Evolutionary conservation across 1,140 invertebrate species (phyloP).

Genomic region (Sycophila sp.): DNA sequence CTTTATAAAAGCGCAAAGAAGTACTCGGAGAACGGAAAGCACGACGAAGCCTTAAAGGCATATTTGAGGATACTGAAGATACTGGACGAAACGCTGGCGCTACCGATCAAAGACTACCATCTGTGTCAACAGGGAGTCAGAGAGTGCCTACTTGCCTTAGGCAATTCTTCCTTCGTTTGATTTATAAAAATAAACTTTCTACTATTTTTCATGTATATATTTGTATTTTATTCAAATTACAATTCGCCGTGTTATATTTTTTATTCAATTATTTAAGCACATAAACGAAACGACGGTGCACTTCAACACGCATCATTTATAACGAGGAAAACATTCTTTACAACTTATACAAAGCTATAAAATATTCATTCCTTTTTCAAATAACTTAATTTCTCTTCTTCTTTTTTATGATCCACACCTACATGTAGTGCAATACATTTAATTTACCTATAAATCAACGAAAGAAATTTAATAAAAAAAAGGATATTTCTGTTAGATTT

Average conservation of each 20-base stretch:
- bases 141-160: conserved; percentile 75
- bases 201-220: conserved; percentile 22
- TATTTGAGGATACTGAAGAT: conserved; percentile 77
- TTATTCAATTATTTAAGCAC: conserved; percentile 31
- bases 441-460: conserved; percentile 27
- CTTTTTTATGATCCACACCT: not conserved
- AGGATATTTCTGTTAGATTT: conserved; percentile 27
- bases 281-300: conserved; percentile 21
- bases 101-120: conserved; percentile 84
- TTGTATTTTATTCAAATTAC: conserved; percentile 34
- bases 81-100: conserved; percentile 76
- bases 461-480: conserved; percentile 32
- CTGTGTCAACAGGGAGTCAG: conserved; percentile 83
- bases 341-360: conserved; percentile 36
- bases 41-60: conserved; percentile 73
- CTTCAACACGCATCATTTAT: conserved; percentile 27
- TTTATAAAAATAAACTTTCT: not conserved
- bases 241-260: conserved; percentile 30
- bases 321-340: conserved; percentile 26
- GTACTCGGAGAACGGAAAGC: conserved; percentile 72
- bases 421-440: conserved; percentile 1
- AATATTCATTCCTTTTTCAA: conserved; percentile 12
- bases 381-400: too few species aligned
- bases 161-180: conserved; percentile 64
- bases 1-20: conserved; percentile 74